Percentiles rank a stretch among this genome's conserved stretches.
Conservation (phyloP, 2,888 invertebrate species). For the Cerastis rubricosa region DNA sequence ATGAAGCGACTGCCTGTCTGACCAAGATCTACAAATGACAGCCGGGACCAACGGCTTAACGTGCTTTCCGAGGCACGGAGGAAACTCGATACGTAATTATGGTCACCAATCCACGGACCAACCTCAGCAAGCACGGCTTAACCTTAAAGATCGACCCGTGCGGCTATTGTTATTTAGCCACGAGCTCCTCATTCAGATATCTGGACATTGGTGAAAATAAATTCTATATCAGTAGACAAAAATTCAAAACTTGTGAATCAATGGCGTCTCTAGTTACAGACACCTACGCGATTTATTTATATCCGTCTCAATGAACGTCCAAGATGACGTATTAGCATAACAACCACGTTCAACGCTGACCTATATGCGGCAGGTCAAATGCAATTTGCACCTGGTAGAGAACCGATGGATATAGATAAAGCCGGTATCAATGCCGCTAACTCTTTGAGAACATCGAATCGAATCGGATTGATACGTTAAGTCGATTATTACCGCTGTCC, state of each 20-base stretch:
- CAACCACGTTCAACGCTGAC: slow-evolving; percentile 12
- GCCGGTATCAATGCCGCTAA: neutral
- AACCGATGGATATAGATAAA: neutral
- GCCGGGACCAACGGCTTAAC: no score
- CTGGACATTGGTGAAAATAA: neutral
- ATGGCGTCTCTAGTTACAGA: neutral
- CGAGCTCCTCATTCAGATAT: no score
- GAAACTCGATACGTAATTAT: no score
- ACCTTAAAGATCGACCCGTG: no score
- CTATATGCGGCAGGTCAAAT: slow-evolving; percentile 22
- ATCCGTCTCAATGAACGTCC: neutral
- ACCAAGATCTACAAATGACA: no score
- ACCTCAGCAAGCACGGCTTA: no score
- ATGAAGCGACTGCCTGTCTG: no score
- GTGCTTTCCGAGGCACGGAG: no score
- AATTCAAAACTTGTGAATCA: neutral
- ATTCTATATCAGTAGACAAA: neutral
- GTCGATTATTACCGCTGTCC: no score
- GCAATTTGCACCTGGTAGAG: slow-evolving; percentile 14
- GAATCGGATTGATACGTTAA: neutral
- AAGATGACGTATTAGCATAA: slow-evolving; percentile 13
- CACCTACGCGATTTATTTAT: neutral
- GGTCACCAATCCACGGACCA: no score
- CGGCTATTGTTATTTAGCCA: no score
- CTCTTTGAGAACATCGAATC: neutral